phyloP scores from a whole-genome alignment of 2,888 invertebrate genomes.

The Drosophila nigritarsus region DNA sequence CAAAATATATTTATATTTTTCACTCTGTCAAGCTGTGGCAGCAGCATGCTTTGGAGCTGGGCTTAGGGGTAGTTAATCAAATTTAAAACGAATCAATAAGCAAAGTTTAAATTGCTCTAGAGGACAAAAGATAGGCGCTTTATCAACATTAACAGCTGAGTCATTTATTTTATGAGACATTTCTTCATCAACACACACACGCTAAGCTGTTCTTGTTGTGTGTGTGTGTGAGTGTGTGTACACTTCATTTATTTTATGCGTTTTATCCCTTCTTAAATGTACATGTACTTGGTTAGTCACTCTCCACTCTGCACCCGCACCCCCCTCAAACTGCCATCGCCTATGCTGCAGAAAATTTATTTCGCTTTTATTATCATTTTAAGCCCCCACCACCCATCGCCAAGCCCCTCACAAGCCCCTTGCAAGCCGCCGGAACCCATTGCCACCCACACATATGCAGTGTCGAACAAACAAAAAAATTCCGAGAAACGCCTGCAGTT shows the following conservation, averaged over 20 bases:
- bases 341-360: conserved; percentile 77
- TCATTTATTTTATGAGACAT: conserved; percentile 62
- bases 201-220: background rate
- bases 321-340: conserved; percentile 2
- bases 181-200: conserved; percentile 30
- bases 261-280: conserved; percentile 74
- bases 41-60: background rate
- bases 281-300: conserved; percentile 75
- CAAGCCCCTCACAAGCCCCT: background rate
- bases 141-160: conserved; percentile 51
- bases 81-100: conserved; percentile 43
- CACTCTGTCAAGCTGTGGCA: background rate
- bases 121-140: conserved; percentile 8
- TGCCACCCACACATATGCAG: conserved; percentile 47
- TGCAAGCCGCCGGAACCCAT: conserved; percentile 7
- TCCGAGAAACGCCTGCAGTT: conserved; percentile 76
- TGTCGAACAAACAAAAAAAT: conserved; percentile 59
- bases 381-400: background rate
- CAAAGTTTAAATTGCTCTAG: conserved; percentile 21
- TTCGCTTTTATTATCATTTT: conserved; percentile 79
- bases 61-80: conserved; percentile 13
- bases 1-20: conserved; percentile 8
- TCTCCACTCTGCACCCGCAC: conserved; percentile 7
- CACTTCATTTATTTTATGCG: conserved; percentile 79
- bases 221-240: conserved; percentile 33